These are phyloP conservation scores for Sitophilus oryzae DNA, from an alignment of 1,140 invertebrate genomes.

Conservation along the genomic window DNA sequence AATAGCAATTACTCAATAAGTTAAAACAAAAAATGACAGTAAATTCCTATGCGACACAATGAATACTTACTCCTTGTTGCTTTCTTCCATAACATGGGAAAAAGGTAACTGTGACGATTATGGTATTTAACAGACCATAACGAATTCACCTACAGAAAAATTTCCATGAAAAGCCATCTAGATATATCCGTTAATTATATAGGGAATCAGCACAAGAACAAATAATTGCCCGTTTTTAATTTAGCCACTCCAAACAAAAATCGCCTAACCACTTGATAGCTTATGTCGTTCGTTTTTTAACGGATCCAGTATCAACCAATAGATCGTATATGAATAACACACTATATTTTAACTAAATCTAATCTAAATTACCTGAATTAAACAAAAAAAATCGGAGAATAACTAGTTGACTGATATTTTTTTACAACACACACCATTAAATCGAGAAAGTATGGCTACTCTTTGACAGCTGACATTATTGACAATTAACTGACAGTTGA, in stretches of 20 bases:
- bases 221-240: too few species aligned
- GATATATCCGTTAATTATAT: too few species aligned
- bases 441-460: conserved; percentile 16
- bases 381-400: neutral
- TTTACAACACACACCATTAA: conserved; percentile 10
- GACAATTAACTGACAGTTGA: neutral
- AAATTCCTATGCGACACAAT: conserved; percentile 2
- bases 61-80: conserved; percentile 22
- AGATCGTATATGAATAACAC: too few species aligned
- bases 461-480: conserved; percentile 14
- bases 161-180: conserved; percentile 3
- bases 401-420: conserved; percentile 2
- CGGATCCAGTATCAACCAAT: too few species aligned
- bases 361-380: conserved; percentile 8
- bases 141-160: conserved; percentile 17
- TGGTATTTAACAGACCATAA: conserved; percentile 14
- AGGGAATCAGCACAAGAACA: too few species aligned
- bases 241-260: neutral
- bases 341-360: neutral
- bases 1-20: conserved; percentile 5
- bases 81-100: conserved; percentile 22
- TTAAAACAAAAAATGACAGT: conserved; percentile 2
- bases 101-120: neutral
- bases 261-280: neutral
- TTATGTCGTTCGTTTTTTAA: neutral